Evolutionary conservation across 2,888 invertebrate genomes (phyloP).

Genomic region (Philaethria dido): DNA sequence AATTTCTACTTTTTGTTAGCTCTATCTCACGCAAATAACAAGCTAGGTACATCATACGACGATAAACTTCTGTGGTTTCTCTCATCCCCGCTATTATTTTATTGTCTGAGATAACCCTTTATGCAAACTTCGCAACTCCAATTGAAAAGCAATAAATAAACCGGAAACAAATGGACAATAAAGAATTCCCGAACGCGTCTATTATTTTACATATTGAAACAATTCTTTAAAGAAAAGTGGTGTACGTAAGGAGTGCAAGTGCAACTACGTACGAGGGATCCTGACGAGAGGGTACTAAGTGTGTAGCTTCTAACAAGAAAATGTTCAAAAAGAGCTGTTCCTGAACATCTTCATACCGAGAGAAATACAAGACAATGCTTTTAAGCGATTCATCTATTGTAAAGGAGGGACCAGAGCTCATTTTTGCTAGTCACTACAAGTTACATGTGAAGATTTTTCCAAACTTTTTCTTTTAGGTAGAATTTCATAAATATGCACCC

Average conservation of each 20-base stretch:
- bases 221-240: slow-evolving; percentile 39
- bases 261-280: slow-evolving; percentile 31
- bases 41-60: no score
- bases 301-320: slow-evolving; percentile 48
- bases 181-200: slow-evolving; percentile 30
- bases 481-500: slow-evolving; percentile 56
- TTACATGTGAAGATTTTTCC: slow-evolving; percentile 54
- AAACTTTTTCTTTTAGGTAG: slow-evolving; percentile 51
- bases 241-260: slow-evolving; percentile 38
- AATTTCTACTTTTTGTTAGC: background rate
- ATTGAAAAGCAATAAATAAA: background rate
- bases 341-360: slow-evolving; percentile 51
- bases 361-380: slow-evolving; percentile 80
- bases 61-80: slow-evolving; percentile 7
- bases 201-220: slow-evolving; percentile 37
- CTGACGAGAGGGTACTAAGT: slow-evolving; percentile 43
- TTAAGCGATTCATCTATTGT: slow-evolving; percentile 72
- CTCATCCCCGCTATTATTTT: slow-evolving; percentile 13
- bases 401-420: slow-evolving; percentile 61
- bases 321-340: slow-evolving; percentile 49
- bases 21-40: no score
- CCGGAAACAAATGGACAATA: slow-evolving; percentile 18
- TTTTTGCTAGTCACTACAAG: slow-evolving; percentile 59
- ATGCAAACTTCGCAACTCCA: slow-evolving; percentile 2
- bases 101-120: slow-evolving; percentile 12